Evolutionary conservation across 2,888 invertebrate genomes (phyloP).

Genomic region (Sturmia bella): DNA sequence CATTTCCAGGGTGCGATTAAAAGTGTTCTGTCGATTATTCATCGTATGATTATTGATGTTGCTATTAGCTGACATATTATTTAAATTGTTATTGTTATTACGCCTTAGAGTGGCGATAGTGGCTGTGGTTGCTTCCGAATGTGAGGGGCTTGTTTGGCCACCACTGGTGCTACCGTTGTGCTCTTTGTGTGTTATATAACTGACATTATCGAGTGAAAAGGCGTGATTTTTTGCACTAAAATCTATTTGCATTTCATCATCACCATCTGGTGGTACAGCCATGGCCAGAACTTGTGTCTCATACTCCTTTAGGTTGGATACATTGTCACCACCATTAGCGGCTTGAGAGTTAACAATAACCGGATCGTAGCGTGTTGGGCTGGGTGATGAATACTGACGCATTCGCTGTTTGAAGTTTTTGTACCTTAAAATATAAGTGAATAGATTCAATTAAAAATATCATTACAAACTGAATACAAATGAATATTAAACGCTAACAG

Average conservation of each 20-base stretch:
- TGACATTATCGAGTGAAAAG: slow-evolving; percentile 93
- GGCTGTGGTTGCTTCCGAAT: slow-evolving; percentile 92
- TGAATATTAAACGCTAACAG: no score
- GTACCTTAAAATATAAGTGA: slow-evolving; percentile 84
- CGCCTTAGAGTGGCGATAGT: slow-evolving; percentile 85
- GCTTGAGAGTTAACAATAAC: slow-evolving; percentile 83
- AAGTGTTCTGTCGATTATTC: slow-evolving; percentile 81
- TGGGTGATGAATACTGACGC: slow-evolving; percentile 88
- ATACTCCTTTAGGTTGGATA: slow-evolving; percentile 91
- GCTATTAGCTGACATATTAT: slow-evolving; percentile 86
- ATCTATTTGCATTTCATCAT: slow-evolving; percentile 91
- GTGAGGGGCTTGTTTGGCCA: slow-evolving; percentile 89
- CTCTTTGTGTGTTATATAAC: slow-evolving; percentile 92
- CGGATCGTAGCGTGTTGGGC: slow-evolving; percentile 87
- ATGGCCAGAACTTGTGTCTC: slow-evolving; percentile 96
- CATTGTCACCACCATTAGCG: slow-evolving; percentile 81
- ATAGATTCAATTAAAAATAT: not conserved
- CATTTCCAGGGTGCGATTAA: slow-evolving; percentile 81
- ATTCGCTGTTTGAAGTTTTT: slow-evolving; percentile 93
- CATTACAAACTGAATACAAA: not conserved
- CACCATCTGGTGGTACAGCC: slow-evolving; percentile 94
- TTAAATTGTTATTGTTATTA: slow-evolving; percentile 84
- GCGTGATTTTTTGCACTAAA: slow-evolving; percentile 94
- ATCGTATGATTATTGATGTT: slow-evolving; percentile 78
- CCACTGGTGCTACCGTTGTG: slow-evolving; percentile 79